Evolutionary conservation across 2,797 vertebrate species (phyloP), one percentile per base, ranked within the genome.

Genomic region (Melanotaenia maccullochi): DNA sequence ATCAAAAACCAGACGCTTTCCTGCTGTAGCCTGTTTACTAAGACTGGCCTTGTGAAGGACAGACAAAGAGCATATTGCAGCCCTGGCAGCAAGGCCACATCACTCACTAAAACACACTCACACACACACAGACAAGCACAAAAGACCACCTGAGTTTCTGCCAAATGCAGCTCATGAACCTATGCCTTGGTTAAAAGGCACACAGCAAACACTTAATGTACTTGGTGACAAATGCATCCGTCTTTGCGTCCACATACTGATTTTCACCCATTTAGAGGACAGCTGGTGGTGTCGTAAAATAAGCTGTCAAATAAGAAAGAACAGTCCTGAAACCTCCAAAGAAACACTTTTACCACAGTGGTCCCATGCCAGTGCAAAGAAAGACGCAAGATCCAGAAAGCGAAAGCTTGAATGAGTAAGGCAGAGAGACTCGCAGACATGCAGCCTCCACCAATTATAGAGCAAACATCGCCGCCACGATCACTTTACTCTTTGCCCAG

Each of bases 11-110:
- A 87, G 83, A 85, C 83, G 81, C 86, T 87, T 87, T 86, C 77
- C 84, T 65, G 71, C 85, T 73, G 89, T 52, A 85, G 83, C 78
- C 76, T 87, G 88, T 92, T 90, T 87, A 82, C 78, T 40, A 42
- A 86, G 82, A 77, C 85, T 65, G 81, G 84, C 84, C 85, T 76
- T 83, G 86, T 88, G 88, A 87, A 89, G 81, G 87, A 78, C 85
- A 83, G 89, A 93, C 87, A 87, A 89, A 90, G 88, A 93, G 82
- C 90, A 89, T 92, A 88, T 87, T 88, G 92, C 84, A 84, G 83
- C 66, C 80, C 89, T 90, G 90, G 87, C 90, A 90, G 79, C 78
- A 78, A 68, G 71, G 76, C 79, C 54, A 40, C 78, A 73, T 75
- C 84, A 66, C 57, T 84, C 69, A 65, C 59, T 30, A 47, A 81